Evolutionary conservation across 2,888 invertebrate genomes (phyloP), one percentile per base, ranked within the genome.

Genomic region (Teinopalpus imperialis): DNA sequence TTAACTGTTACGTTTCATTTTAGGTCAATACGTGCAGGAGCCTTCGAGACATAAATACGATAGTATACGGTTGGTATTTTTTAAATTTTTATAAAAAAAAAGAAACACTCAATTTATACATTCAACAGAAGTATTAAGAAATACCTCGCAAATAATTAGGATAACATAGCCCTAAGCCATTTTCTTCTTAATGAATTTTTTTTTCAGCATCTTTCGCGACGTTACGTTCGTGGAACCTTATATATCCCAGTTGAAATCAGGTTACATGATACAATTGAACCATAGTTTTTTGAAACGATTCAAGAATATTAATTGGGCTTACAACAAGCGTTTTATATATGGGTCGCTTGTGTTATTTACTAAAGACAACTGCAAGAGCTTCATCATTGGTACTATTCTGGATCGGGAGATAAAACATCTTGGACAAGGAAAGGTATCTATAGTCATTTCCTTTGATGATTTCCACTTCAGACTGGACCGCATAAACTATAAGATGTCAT

Each of bases 291-390:
- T 58, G 57, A 80, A 56, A 61, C 62, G 53, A 52, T 71, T 76
- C 23, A 66, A 60, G 59, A 85, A 31, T 63, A 83, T 74, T 3
- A 78, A 78, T 24, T 85, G 83, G 85, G 52, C 59, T 0, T 63
- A 81, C 41, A 81, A 66, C 54, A 92, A 92, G 61, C 75, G 92
- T 36, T 91, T 95, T 36, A 86, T 94, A 61, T 92, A 75, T 69
- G 95, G 96, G 0, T 91, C 94, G 0, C 78, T 96, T 34, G 69
- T 97, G 0, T 90, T 94, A 54, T 91, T 97, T 37, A 93, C 94
- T 0, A 87, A 87, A 1, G 92, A 94, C 61, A 81, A 92, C 43
- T 96, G 95, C 67, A 72, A 89, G 24, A 90, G 90, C 24, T 81
- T 94, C 21, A 79, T 93, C 37, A 90, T 95, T 53, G 95, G 92